A percentile compares a stretch with the other conserved stretches of the same genome.
Conservation (phyloP, 2,888 invertebrate genomes). For the Drosophila diplacantha region DNA sequence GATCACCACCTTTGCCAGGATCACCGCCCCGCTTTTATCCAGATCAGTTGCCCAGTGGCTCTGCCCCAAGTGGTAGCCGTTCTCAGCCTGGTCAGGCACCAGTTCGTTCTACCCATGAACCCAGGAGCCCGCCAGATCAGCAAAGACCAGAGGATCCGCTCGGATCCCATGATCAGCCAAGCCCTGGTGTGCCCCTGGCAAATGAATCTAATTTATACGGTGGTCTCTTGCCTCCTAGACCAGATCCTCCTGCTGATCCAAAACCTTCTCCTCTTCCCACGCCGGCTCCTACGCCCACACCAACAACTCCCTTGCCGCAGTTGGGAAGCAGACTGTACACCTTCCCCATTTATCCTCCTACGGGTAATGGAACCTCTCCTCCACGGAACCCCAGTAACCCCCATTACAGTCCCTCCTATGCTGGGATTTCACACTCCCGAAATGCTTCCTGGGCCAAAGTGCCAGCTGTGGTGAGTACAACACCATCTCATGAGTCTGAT, state of each 20-base stretch:
- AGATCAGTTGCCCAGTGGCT: constrained; percentile 34
- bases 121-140: neutral
- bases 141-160: constrained; percentile 1
- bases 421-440: constrained; percentile 72
- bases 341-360: constrained; percentile 61
- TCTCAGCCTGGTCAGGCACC: constrained; percentile 16
- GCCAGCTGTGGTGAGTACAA: constrained; percentile 39
- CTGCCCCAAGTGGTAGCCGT: constrained; percentile 16
- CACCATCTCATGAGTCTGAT: constrained; percentile 14
- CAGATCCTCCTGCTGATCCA: neutral
- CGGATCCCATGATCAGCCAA: constrained; percentile 23
- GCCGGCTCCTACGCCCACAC: neutral
- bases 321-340: constrained; percentile 44
- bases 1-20: constrained; percentile 3
- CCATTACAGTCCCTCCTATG: constrained; percentile 74
- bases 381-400: constrained; percentile 53
- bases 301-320: constrained; percentile 25
- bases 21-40: constrained; percentile 20
- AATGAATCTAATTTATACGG: constrained; percentile 54
- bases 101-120: neutral
- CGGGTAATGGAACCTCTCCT: constrained; percentile 52
- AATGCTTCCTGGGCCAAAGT: constrained; percentile 63
- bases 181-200: constrained; percentile 2
- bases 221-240: constrained; percentile 41
- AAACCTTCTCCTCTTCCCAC: constrained; percentile 1